phyloP scores from a whole-genome alignment of 2,888 invertebrate genomes.

The Lamproptera curius region DNA sequence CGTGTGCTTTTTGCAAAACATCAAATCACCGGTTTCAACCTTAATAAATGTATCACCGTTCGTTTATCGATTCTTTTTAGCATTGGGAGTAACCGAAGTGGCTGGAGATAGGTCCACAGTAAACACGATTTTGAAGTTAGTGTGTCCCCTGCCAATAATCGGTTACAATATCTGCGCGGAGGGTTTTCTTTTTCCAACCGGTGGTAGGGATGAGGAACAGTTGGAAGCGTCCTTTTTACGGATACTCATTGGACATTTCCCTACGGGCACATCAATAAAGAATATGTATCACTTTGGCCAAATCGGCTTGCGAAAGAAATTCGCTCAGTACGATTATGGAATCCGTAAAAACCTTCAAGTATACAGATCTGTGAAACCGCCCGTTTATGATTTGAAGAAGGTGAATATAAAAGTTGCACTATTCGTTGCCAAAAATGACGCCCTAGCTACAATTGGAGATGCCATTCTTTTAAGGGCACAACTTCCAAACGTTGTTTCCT shows the following conservation, averaged over 20 bases:
- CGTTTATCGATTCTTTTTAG: conserved; percentile 5
- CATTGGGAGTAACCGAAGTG: conserved; percentile 6
- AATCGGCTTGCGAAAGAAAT: conserved; percentile 31
- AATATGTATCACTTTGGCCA: conserved; percentile 42
- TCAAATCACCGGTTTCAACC: conserved; percentile 11
- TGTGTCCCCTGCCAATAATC: conserved; percentile 19
- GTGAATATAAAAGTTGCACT: conserved; percentile 37
- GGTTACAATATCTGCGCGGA: conserved; percentile 23
- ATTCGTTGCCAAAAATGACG: conserved; percentile 39
- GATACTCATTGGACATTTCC: conserved; percentile 35
- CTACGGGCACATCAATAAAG: conserved; percentile 40
- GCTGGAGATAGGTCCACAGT: conserved; percentile 12
- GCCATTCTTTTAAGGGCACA: conserved; percentile 28
- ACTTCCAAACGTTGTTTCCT: conserved; percentile 36
- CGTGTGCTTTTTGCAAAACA: conserved; percentile 30
- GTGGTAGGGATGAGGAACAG: conserved; percentile 29
- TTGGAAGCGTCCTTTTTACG: conserved; percentile 36
- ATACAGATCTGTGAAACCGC: conserved; percentile 36
- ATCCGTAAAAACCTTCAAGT: conserved; percentile 28
- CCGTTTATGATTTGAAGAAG: conserved; percentile 39
- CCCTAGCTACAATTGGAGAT: conserved; percentile 36
- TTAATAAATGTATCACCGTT: neutral
- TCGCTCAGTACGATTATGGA: conserved; percentile 40
- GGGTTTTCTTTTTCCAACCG: conserved; percentile 18
- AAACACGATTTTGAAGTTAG: conserved; percentile 4